Evolutionary conservation across 1,140 invertebrate genomes (phyloP), one percentile per base, ranked within the genome.

Genomic region (Apis laboriosa): DNA sequence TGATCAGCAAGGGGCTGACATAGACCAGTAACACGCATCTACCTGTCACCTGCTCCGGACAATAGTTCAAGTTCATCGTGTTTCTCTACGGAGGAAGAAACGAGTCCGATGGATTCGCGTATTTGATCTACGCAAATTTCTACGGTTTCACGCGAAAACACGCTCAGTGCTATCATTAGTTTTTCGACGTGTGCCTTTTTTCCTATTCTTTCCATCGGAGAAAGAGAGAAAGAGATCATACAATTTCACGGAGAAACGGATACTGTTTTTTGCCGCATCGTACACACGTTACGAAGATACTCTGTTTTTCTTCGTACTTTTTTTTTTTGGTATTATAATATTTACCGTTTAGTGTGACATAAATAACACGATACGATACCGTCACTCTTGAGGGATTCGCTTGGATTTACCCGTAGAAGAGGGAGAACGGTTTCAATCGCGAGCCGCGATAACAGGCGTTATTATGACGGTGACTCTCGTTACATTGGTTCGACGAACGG

Each of bases 401-500:
- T 66, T 82, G 80, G 80, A 77, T 82, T 82, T 81, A 66, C 72
- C 73, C 43, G 55, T n/a, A 12, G 68, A 83, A 73, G 77, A 79
- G 74, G 49, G 58, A 58, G 43, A 21, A 71, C 49, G 61, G 53
- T 28, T 51, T 64, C 28, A 53, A 81, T 76, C 72, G 79, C 61
- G 55, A 21, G 64, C 55, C 80, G 75, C 43, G 80, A 60, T 78
- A 56, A 60, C 56, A 28, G 15, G 58, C 80, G 64, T 71, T 83
- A 70, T 55, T 71, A 64, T 70, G 81, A 71, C 67, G 56, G 81
- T 78, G 58, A 71, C 24, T 60, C 74, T 63, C 81, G 75, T 83
- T 58, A 71, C 81, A 76, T 83, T 63, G 73, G 82, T 87, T 87
- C 85, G 86, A 87, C 78, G 85, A 87, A 87, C 86, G 84, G 84